Percentiles rank a stretch among this genome's conserved stretches.
Evolutionary conservation across 2,888 invertebrate genomes (phyloP).

Genomic region (Uloborus plumipes): DNA sequence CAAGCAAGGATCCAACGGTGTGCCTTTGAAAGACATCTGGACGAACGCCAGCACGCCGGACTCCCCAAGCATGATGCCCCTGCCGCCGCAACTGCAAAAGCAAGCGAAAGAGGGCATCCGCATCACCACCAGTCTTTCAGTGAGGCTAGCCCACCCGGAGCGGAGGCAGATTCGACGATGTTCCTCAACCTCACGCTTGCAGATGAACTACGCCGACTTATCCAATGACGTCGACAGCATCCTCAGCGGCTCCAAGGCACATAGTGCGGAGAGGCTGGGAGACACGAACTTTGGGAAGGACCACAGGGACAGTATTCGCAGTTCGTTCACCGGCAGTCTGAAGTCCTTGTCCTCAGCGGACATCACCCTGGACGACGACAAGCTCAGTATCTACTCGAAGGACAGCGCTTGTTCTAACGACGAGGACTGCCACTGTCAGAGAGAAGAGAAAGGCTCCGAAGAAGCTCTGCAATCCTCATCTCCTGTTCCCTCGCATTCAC

Average conservation of each 20-base stretch:
- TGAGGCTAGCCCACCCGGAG: background rate
- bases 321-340: slow-evolving; percentile 48
- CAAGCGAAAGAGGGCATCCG: slow-evolving; percentile 1
- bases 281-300: slow-evolving; percentile 26
- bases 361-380: slow-evolving; percentile 27
- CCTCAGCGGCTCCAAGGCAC: slow-evolving; percentile 18
- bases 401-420: slow-evolving; percentile 44
- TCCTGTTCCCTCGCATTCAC: slow-evolving; percentile 70
- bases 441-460: background rate
- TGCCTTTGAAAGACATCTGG: slow-evolving; percentile 70
- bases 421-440: slow-evolving; percentile 10
- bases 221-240: slow-evolving; percentile 11
- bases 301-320: slow-evolving; percentile 34
- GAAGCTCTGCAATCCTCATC: background rate
- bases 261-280: slow-evolving; percentile 37
- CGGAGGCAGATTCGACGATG: slow-evolving; percentile 58
- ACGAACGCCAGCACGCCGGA: slow-evolving; percentile 52
- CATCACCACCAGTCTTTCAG: slow-evolving; percentile 6
- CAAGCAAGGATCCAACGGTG: slow-evolving; percentile 73
- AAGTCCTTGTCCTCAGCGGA: slow-evolving; percentile 55
- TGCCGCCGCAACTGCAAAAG: slow-evolving; percentile 8
- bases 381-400: slow-evolving; percentile 43
- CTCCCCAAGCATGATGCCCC: slow-evolving; percentile 20
- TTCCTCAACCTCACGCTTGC: slow-evolving; percentile 59
- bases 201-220: slow-evolving; percentile 18